phyloP scores from a whole-genome alignment of 2,113 vertebrate species.

The Glaucidium brasilianum region DNA sequence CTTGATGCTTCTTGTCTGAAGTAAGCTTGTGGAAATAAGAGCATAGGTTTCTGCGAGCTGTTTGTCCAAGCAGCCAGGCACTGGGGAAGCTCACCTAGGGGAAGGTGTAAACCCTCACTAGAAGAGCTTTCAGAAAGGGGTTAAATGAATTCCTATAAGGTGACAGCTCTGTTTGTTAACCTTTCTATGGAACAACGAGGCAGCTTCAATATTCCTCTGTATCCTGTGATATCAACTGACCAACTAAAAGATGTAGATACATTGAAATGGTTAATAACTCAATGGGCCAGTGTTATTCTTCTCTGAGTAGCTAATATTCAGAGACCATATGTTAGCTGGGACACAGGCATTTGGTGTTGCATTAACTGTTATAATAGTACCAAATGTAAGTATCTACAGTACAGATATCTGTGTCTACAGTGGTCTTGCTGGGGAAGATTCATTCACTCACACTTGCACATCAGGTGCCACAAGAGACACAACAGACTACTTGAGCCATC shows the following conservation, averaged over 20 bases:
- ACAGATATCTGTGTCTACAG: not conserved
- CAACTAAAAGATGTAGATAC: not conserved
- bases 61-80: not conserved
- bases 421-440: not conserved
- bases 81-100: not conserved
- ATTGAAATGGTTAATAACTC: not conserved
- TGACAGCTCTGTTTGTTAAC: not conserved
- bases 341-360: not conserved
- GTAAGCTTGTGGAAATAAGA: not conserved
- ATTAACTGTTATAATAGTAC: not conserved
- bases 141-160: not conserved
- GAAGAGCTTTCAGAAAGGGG: not conserved
- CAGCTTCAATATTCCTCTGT: not conserved
- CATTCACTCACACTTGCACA: not conserved
- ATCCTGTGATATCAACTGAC: not conserved
- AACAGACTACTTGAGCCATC: not conserved
- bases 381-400: not conserved
- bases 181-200: not conserved
- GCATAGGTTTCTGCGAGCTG: not conserved
- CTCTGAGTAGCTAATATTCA: not conserved
- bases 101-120: not conserved
- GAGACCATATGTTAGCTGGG: not conserved
- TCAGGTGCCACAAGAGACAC: not conserved
- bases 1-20: not conserved
- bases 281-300: not conserved